A percentile compares a stretch with the other conserved stretches of the same genome.
These are phyloP conservation scores for Onthophagus taurus DNA, from an alignment of 1,140 invertebrate species.

Conservation along the genomic window DNA sequence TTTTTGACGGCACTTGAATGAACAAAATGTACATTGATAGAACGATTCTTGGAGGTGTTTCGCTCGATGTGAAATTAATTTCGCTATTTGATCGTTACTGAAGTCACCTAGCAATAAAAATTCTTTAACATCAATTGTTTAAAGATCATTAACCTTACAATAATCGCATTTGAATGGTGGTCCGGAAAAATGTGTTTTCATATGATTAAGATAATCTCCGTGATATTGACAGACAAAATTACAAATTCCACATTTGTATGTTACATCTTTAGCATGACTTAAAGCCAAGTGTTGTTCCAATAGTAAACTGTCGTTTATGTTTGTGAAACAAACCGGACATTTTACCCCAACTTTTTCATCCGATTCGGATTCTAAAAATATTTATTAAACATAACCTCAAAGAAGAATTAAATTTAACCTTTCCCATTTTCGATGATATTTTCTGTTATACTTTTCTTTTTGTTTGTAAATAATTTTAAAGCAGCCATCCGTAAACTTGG, in stretches of 20 bases:
- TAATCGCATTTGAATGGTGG: constrained; percentile 55
- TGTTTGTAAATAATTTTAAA: constrained; percentile 30
- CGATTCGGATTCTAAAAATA: constrained; percentile 23
- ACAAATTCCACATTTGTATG: constrained; percentile 55
- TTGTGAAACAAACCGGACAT: constrained; percentile 45
- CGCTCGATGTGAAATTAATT: constrained; percentile 32
- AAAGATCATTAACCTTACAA: constrained; percentile 37
- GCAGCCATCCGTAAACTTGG: constrained; percentile 33
- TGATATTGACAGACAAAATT: constrained; percentile 55
- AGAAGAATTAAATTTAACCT: constrained; percentile 9
- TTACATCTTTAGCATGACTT: constrained; percentile 47
- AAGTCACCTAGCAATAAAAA: constrained; percentile 31
- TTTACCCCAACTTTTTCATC: constrained; percentile 36
- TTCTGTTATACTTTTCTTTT: constrained; percentile 21
- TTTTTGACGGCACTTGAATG: constrained; percentile 46
- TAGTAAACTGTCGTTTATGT: constrained; percentile 39
- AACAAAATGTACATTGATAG: constrained; percentile 39
- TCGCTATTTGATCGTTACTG: constrained; percentile 31
- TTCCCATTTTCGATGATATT: constrained; percentile 16
- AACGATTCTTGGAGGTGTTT: constrained; percentile 35
- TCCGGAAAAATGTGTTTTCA: constrained; percentile 53
- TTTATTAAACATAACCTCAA: background rate
- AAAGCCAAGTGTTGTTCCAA: constrained; percentile 44
- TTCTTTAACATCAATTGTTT: background rate
- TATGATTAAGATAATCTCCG: constrained; percentile 53